Evolutionary conservation across 2,888 invertebrate genomes (phyloP), one percentile per base, ranked within the genome.

Genomic region (Tromatobia lineatoria): DNA sequence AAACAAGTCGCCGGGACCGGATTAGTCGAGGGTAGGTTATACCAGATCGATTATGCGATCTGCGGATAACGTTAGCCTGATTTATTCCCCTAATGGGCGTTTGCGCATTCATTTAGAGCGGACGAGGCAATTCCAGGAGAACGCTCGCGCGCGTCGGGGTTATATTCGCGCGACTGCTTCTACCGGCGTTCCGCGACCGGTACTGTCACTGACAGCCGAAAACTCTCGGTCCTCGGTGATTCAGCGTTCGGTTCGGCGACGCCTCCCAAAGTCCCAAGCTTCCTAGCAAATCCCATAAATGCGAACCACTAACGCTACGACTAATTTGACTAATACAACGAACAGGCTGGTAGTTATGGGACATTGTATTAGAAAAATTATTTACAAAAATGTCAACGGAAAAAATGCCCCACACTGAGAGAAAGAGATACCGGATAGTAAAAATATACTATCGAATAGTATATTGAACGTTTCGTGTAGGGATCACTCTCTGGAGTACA

Each of bases 51-150:
- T 93, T 90, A 91, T 92, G 91, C 91, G 90, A 91, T 91, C 93
- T 93, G 93, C 89, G 92, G 92, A 92, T 93, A 93, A 93, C 93
- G 90, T 92, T 91, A 88, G 90, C 89, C 93, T 93, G 93, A 93
- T 93, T 93, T 93, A 93, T 93, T 93, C 92, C 92, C 93, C 91
- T 93, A 93, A 93, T 93, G 93, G 93, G 93, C 93, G 93, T 93
- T 93, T 90, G 93, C 91, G 93, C 92, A 93, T 93, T 93, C 93
- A 93, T 93, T 93, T 93, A 89, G 88, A 89, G 88, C 90, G 91
- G 89, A 90, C 91, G 91, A 91, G 92, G 93, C 92, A 91, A 93
- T 93, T 92, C 90, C 91, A 89, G 89, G 90, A 90, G 91, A 88
- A 85, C 87, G 89, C 88, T 89, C 88, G 88, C 71, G 76, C 79